Conservation (phyloP, 2,113 vertebrate genomes). For the Pachypanchax playfairii region DNA sequence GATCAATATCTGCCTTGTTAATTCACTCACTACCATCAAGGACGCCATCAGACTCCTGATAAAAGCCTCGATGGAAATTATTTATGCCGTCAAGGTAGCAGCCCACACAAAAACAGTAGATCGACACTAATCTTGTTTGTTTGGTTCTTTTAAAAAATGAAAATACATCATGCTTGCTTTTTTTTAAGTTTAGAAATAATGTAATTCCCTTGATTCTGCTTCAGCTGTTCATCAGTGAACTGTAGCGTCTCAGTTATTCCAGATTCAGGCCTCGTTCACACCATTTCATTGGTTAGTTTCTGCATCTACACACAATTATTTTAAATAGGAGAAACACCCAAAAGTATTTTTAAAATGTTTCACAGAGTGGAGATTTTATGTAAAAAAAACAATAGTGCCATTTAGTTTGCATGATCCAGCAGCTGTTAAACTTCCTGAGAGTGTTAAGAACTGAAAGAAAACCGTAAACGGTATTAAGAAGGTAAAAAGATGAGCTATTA, state of each 20-base stretch:
- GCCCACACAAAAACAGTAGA: constrained; percentile 8
- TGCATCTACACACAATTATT: too few relatives aligned
- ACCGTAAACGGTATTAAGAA: too few relatives aligned
- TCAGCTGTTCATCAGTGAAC: neutral
- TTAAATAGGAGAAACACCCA: too few relatives aligned
- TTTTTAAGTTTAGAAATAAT: neutral
- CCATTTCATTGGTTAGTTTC: too few relatives aligned
- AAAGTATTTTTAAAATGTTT: too few relatives aligned
- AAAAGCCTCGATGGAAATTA: constrained; percentile 65
- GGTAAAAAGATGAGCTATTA: too few relatives aligned
- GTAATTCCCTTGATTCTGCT: neutral
- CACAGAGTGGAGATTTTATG: too few relatives aligned
- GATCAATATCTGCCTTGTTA: constrained; percentile 72
- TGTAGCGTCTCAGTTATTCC: constrained; percentile 14
- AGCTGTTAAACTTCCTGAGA: too few relatives aligned
- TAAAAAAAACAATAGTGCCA: too few relatives aligned
- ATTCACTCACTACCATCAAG: constrained; percentile 70
- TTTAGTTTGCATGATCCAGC: too few relatives aligned
- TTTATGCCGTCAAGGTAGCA: constrained; percentile 39
- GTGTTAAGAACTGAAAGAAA: too few relatives aligned
- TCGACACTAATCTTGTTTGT: constrained; percentile 23
- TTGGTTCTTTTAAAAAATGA: constrained; percentile 1
- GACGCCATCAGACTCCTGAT: constrained; percentile 54
- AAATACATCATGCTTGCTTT: constrained; percentile 22
- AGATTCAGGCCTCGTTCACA: too few relatives aligned